Evolutionary conservation across 2,888 invertebrate species (phyloP).

Genomic region (Microchrysa polita): DNA sequence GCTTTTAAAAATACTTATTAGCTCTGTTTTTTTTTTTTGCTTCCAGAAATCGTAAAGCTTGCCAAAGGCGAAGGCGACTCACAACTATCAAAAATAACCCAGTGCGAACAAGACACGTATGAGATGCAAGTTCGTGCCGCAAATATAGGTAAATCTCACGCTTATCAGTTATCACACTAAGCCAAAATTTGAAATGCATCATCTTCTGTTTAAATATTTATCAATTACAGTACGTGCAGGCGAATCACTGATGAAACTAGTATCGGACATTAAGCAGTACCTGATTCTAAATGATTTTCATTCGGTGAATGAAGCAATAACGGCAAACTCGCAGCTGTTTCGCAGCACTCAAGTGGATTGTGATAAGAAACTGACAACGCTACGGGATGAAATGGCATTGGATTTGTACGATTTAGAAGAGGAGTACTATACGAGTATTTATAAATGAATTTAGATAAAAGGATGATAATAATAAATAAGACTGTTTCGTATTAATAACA

Average conservation of each 20-base stretch:
- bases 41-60: slow-evolving; percentile 87
- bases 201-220: background rate
- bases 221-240: slow-evolving; percentile 84
- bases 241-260: slow-evolving; percentile 95
- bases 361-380: slow-evolving; percentile 90
- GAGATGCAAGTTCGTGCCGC: slow-evolving; percentile 97
- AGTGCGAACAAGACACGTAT: slow-evolving; percentile 94
- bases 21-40: slow-evolving; percentile 35
- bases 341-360: slow-evolving; percentile 91
- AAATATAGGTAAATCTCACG: slow-evolving; percentile 75
- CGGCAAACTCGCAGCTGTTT: slow-evolving; percentile 90
- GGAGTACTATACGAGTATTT: slow-evolving; percentile 64
- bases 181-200: background rate
- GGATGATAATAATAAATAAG: too few relatives aligned
- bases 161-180: slow-evolving; percentile 13
- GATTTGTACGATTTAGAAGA: slow-evolving; percentile 70
- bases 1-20: too few relatives aligned
- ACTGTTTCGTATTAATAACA: too few relatives aligned
- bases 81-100: slow-evolving; percentile 88
- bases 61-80: slow-evolving; percentile 91
- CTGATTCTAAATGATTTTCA: slow-evolving; percentile 98
- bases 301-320: slow-evolving; percentile 96
- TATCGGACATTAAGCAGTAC: slow-evolving; percentile 98
- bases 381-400: slow-evolving; percentile 94
- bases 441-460: slow-evolving; percentile 56